These are phyloP conservation scores for Stictonetta naevosa DNA, from an alignment of 2,113 vertebrate species.

Conservation along the genomic window DNA sequence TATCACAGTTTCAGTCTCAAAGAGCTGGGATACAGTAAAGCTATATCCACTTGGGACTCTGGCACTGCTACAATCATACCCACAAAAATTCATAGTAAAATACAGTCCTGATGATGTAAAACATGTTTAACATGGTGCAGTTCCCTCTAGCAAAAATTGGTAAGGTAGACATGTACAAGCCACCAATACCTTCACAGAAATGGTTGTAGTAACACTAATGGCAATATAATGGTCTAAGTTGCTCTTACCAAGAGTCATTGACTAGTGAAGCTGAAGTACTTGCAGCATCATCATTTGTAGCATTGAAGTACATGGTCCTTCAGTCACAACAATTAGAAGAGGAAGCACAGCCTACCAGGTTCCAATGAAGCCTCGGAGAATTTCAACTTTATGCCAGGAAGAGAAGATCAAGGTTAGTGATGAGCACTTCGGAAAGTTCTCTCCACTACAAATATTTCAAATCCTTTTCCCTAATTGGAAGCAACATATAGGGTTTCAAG, in stretches of 20 bases:
- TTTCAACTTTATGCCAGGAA: background rate
- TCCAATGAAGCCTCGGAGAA: background rate
- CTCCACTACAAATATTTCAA: background rate
- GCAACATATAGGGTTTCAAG: background rate
- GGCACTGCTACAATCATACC: background rate
- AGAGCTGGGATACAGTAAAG: background rate
- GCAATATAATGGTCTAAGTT: background rate
- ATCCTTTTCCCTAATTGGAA: background rate
- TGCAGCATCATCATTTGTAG: too few relatives aligned
- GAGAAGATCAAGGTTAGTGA: background rate
- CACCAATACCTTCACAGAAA: background rate
- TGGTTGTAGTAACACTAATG: background rate
- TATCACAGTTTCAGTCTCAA: background rate
- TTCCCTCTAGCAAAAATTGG: background rate
- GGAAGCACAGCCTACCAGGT: background rate
- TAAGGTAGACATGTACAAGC: background rate
- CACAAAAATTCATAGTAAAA: background rate
- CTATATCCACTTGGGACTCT: background rate
- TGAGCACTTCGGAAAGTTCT: background rate
- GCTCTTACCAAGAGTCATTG: background rate
- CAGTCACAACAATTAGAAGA: background rate
- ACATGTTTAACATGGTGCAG: background rate
- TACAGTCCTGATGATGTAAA: background rate
- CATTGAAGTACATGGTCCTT: fast-evolving
- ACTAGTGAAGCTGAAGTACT: background rate